Evolutionary conservation across 2,113 vertebrate species (phyloP), one percentile per base, ranked within the genome.

Genomic region (Illadopsis cleaveri): DNA sequence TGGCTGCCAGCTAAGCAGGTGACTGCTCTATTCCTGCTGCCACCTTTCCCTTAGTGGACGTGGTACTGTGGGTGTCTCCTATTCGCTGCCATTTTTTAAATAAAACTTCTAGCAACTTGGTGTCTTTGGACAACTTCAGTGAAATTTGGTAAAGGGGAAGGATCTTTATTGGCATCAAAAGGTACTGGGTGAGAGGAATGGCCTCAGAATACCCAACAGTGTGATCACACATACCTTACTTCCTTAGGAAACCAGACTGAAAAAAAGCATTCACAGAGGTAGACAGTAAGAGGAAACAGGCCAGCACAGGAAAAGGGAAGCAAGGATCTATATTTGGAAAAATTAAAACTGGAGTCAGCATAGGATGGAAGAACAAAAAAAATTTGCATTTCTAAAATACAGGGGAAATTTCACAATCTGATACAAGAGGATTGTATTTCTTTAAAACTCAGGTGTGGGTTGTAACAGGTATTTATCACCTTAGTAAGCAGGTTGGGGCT

Each of bases 391-490:
- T 93, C 31, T 83, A 21, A 89, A 92, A 89, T 84, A 42, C 28
- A 66, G 12, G 28, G 31, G 9, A 75, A 79, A 64, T 21, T 22
- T 70, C 82, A 37, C 47, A 64, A 15, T 81, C 11, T 13, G 33
- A 19, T 61, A 71, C 19, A 42, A 48, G 64, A 47, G 19, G n/a
- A 62, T 12, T 65, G 35, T 91, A 48, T 33, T 73, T 45, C 90
- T 95, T 88, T 94, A 93, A 92, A 90, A 75, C 65, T 73, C 9
- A 42, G 17, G 92, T 95, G 94, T 95, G 65, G 88, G 82, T 83
- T 96, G 90, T 83, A 88, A 70, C 76, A 94, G 85, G 86, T 94
- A 90, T 96, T 93, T 96, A 90, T 95, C 93, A 82, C 79, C 72
- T 57, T 57, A 60, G 80, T 89, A 81, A 94, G 85, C 92, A 94